Percentiles rank a stretch among this genome's conserved stretches.
These are phyloP conservation scores for Leptopilina boulardi DNA, from an alignment of 1,140 invertebrate species.

Conservation along the genomic window DNA sequence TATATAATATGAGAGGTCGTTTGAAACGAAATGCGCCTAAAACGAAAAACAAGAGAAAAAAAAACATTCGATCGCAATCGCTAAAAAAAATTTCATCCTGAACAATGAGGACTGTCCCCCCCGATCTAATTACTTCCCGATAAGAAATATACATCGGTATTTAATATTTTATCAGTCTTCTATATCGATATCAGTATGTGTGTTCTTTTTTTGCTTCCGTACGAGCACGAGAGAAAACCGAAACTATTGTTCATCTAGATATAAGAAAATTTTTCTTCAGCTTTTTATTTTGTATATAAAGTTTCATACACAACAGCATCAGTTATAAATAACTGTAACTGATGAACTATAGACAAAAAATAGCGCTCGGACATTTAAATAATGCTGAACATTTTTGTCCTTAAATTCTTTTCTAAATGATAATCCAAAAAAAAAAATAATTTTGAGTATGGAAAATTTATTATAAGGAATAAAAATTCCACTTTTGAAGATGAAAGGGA, in stretches of 20 bases:
- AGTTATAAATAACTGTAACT: neutral
- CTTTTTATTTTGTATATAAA: neutral
- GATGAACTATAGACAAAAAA: too few relatives aligned
- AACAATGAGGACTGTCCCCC: neutral
- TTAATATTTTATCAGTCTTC: neutral
- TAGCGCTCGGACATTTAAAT: too few relatives aligned
- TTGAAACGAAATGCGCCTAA: neutral
- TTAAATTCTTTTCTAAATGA: too few relatives aligned
- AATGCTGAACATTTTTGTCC: neutral
- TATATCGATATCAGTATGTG: neutral
- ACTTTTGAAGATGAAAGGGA: slow-evolving; percentile 30
- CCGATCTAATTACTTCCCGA: neutral
- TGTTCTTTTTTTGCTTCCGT: neutral
- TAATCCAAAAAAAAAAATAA: too few relatives aligned
- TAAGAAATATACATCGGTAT: neutral
- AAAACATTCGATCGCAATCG: neutral
- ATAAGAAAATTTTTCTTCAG: neutral
- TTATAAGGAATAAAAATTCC: neutral
- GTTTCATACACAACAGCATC: neutral
- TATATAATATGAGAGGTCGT: too few relatives aligned
- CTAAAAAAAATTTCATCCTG: neutral
- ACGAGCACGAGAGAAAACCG: neutral
- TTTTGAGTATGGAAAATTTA: neutral
- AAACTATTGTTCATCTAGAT: slow-evolving; percentile 1
- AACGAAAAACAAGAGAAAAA: too few relatives aligned